These are phyloP conservation scores for Trachymyrmex cornetzi DNA, from an alignment of 1,140 invertebrate genomes.

Conservation along the genomic window DNA sequence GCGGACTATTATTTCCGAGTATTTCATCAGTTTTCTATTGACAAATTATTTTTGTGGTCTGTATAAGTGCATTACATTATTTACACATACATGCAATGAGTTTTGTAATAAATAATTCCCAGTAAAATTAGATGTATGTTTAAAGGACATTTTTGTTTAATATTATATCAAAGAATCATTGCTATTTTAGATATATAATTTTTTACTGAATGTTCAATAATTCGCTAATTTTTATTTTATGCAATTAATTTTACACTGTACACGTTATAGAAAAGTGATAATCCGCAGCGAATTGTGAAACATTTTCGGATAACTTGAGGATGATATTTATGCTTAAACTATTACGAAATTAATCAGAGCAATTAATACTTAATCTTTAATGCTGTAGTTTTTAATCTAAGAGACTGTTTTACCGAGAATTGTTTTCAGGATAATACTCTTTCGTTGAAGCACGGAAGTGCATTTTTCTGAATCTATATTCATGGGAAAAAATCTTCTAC, in stretches of 20 bases:
- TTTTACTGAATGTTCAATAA: background rate
- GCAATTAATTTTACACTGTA: background rate
- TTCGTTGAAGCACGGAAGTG: background rate
- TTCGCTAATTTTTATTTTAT: background rate
- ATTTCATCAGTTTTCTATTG: background rate
- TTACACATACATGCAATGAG: background rate
- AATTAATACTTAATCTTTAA: conserved; percentile 22
- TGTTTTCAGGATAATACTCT: background rate
- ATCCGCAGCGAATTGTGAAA: background rate
- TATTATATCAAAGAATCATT: background rate
- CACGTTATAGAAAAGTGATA: background rate
- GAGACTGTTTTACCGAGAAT: background rate
- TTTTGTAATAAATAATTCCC: background rate
- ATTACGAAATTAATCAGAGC: conserved; percentile 1
- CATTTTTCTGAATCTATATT: conserved; percentile 2
- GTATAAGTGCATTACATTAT: background rate
- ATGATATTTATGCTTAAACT: background rate
- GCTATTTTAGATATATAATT: background rate
- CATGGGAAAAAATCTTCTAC: conserved; percentile 4
- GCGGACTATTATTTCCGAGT: background rate
- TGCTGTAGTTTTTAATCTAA: background rate
- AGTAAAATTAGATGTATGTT: background rate
- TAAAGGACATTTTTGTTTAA: background rate
- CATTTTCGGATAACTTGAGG: background rate
- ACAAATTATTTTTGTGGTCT: background rate